Conservation (phyloP, 2,888 invertebrate species). For the Nematopogon swammerdamellus region DNA sequence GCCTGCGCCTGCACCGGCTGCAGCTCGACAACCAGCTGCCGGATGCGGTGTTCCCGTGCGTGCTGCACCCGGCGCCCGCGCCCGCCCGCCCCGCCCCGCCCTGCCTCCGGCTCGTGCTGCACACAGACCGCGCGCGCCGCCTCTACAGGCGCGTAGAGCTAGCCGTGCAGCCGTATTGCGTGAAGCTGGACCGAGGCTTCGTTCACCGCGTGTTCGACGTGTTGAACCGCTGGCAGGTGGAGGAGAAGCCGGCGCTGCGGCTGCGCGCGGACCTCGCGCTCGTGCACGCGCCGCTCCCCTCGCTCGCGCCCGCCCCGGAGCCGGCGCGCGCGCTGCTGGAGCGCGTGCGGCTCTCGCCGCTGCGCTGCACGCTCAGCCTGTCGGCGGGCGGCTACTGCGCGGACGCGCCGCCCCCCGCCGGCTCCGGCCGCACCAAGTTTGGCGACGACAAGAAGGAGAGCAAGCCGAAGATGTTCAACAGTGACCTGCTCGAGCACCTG, state of each 20-base stretch:
- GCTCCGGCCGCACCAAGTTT: too few relatives aligned
- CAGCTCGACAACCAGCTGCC: constrained; percentile 75
- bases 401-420: too few relatives aligned
- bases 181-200: constrained; percentile 70
- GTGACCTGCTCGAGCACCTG: constrained; percentile 60
- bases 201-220: constrained; percentile 60
- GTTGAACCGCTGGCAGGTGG: constrained; percentile 56
- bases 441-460: constrained; percentile 36
- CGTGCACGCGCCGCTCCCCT: constrained; percentile 57
- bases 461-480: constrained; percentile 49
- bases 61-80: constrained; percentile 59
- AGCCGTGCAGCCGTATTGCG: constrained; percentile 62
- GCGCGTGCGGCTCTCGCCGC: constrained; percentile 56
- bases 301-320: constrained; percentile 26
- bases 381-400: constrained; percentile 35
- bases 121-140: constrained; percentile 49
- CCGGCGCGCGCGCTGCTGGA: constrained; percentile 50
- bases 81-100: constrained; percentile 35
- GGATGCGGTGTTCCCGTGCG: constrained; percentile 68
- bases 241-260: constrained; percentile 51
- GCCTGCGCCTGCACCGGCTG: constrained; percentile 62
- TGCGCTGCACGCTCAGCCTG: constrained; percentile 61
- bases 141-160: constrained; percentile 63
- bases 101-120: constrained; percentile 42
- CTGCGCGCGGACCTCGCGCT: constrained; percentile 54